phyloP scores from a whole-genome alignment of 2,888 invertebrate genomes.

The Euzophera pinguis region DNA sequence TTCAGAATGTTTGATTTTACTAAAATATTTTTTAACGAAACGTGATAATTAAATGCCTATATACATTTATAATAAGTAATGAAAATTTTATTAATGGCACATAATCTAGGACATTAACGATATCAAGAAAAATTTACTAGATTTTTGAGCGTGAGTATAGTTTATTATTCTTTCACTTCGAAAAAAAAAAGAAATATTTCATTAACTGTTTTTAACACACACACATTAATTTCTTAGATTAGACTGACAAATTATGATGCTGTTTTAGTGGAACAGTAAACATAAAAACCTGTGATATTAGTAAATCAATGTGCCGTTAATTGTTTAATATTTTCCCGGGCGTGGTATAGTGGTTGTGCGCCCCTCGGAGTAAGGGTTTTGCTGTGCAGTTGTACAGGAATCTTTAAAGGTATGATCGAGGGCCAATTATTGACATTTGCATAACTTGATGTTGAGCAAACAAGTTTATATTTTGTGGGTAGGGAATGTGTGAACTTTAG shows the following conservation, averaged over 20 bases:
- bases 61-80: background rate
- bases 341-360: slow-evolving; percentile 44
- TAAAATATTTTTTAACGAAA: background rate
- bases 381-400: slow-evolving; percentile 49
- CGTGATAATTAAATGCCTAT: background rate
- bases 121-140: too few species aligned
- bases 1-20: slow-evolving; percentile 17
- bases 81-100: too few species aligned
- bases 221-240: slow-evolving; percentile 47
- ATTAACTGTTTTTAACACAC: slow-evolving; percentile 36
- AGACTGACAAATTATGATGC: slow-evolving; percentile 50
- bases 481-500: slow-evolving; percentile 19
- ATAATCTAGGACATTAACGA: too few species aligned
- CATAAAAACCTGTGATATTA: slow-evolving; percentile 61
- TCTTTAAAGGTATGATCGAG: slow-evolving; percentile 62
- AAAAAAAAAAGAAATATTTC: too few species aligned
- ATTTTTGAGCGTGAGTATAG: too few species aligned
- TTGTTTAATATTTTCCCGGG: slow-evolving; percentile 45
- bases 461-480: slow-evolving; percentile 37
- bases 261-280: slow-evolving; percentile 57
- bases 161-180: too few species aligned
- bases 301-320: slow-evolving; percentile 64
- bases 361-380: slow-evolving; percentile 50
- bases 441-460: slow-evolving; percentile 55
- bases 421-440: slow-evolving; percentile 54